Percentiles rank a stretch among this genome's conserved stretches.
These are phyloP conservation scores for Buathra laborator DNA, from an alignment of 2,888 invertebrate species.

Conservation along the genomic window DNA sequence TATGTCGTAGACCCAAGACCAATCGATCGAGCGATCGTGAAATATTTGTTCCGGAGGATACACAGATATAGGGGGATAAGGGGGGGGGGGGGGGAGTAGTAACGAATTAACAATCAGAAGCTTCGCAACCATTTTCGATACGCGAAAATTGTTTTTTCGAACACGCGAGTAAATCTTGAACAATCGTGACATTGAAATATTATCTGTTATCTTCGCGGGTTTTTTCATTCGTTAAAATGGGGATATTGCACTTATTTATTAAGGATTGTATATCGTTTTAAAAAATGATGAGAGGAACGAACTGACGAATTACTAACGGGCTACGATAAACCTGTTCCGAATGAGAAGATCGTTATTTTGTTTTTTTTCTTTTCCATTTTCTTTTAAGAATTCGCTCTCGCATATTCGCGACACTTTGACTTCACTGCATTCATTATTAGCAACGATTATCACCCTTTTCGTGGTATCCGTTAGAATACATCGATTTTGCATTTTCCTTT, in stretches of 20 bases:
- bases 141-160: slow-evolving; percentile 6
- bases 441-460: slow-evolving; percentile 1
- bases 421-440: neutral
- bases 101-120: slow-evolving; percentile 5
- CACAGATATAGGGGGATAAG: neutral
- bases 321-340: slow-evolving; percentile 9
- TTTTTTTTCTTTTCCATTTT: neutral
- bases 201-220: slow-evolving; percentile 16
- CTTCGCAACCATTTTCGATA: neutral
- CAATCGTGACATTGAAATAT: slow-evolving; percentile 19
- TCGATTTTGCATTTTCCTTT: neutral
- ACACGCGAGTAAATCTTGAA: slow-evolving; percentile 37
- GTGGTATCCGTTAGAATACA: neutral
- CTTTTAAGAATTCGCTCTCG: neutral
- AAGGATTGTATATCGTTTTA: slow-evolving; percentile 3
- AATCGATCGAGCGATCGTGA: slow-evolving; percentile 3
- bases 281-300: slow-evolving; percentile 4
- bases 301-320: slow-evolving; percentile 13
- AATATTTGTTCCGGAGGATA: slow-evolving; percentile 19
- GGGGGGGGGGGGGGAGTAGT: neutral
- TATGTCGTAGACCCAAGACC: neutral
- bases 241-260: slow-evolving; percentile 9
- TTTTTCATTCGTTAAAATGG: slow-evolving; percentile 14
- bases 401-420: slow-evolving; percentile 10
- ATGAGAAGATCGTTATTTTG: slow-evolving; percentile 12